phyloP scores from a whole-genome alignment of 2,113 vertebrate genomes.

The Daubentonia madagascariensis region DNA sequence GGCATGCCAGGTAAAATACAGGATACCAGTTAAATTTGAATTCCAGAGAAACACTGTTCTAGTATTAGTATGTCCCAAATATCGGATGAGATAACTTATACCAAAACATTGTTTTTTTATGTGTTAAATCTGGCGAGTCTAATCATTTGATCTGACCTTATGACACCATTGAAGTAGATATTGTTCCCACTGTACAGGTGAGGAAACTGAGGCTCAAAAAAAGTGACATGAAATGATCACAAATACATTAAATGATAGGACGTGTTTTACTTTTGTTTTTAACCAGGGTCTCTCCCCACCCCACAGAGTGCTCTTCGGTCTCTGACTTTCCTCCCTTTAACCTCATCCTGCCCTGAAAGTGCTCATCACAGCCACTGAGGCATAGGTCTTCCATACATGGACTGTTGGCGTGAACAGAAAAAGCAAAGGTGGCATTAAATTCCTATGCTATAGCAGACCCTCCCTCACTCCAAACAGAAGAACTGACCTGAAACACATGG shows the following conservation, averaged over 20 bases:
- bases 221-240: neutral
- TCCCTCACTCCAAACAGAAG: neutral
- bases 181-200: neutral
- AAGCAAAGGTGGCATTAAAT: neutral
- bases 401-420: neutral
- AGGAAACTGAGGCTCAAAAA: neutral
- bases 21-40: neutral
- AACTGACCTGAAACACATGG: neutral
- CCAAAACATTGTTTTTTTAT: neutral
- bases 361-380: neutral
- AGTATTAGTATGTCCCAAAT: neutral
- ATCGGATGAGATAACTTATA: neutral
- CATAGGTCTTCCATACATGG: neutral
- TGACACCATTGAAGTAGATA: neutral
- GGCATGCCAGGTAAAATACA: neutral
- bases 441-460: neutral
- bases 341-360: neutral
- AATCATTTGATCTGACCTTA: neutral
- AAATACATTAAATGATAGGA: neutral
- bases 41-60: constrained; percentile 14
- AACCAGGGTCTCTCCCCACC: neutral
- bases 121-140: neutral
- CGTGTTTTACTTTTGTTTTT: neutral
- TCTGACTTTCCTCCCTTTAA: neutral
- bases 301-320: neutral